These are phyloP conservation scores for Solen grandis DNA, from an alignment of 1,140 invertebrate genomes.

Conservation along the genomic window DNA sequence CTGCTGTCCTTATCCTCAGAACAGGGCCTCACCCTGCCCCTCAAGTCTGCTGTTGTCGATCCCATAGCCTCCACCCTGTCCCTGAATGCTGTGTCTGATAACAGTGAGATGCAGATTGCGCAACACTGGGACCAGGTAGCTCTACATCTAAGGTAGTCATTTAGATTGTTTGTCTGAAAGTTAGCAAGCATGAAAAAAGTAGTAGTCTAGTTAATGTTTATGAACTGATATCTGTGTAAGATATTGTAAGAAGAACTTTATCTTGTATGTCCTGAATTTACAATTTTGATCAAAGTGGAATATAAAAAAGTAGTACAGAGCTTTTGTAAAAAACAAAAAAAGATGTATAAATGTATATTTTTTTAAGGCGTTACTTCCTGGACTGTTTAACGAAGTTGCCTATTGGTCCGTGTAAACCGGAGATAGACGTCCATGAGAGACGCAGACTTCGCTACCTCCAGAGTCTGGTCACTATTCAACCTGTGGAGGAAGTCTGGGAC, in stretches of 20 bases:
- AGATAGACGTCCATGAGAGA: slow-evolving; percentile 61
- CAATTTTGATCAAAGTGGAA: not conserved
- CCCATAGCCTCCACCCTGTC: slow-evolving; percentile 70
- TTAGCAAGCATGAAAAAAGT: no score
- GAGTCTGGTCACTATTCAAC: slow-evolving; percentile 69
- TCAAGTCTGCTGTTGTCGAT: slow-evolving; percentile 52
- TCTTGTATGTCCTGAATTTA: not conserved
- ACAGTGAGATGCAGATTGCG: slow-evolving; percentile 64
- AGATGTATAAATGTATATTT: slow-evolving; percentile 9
- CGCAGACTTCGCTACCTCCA: slow-evolving; percentile 72
- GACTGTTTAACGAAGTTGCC: slow-evolving; percentile 69
- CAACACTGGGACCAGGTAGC: slow-evolving; percentile 70
- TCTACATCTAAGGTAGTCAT: slow-evolving; percentile 20
- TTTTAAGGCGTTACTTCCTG: slow-evolving; percentile 65
- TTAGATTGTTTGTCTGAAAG: no score
- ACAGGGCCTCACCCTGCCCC: slow-evolving; percentile 73
- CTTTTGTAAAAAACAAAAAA: no score
- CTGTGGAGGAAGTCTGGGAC: slow-evolving; percentile 68
- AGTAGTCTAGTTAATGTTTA: no score
- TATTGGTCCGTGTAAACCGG: slow-evolving; percentile 33
- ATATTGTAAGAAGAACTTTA: not conserved
- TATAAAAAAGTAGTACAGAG: not conserved
- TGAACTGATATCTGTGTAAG: not conserved
- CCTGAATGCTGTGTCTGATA: slow-evolving; percentile 72
- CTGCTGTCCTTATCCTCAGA: slow-evolving; percentile 71